phyloP scores from a whole-genome alignment of 2,888 invertebrate genomes.

The Taphrorychus bicolor region DNA sequence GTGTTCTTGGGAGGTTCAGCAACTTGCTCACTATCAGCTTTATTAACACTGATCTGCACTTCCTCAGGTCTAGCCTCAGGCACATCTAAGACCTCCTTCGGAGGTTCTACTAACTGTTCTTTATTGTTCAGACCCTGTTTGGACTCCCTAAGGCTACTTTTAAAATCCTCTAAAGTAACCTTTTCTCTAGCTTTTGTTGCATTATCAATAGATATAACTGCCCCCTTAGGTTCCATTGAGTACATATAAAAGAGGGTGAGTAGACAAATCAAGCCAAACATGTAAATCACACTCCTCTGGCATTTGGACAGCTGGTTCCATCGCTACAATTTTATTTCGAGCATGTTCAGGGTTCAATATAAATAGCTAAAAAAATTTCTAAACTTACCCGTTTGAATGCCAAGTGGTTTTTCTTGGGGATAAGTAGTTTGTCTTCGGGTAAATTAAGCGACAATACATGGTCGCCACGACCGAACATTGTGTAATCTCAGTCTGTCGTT shows the following conservation, averaged over 20 bases:
- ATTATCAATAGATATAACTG: slow-evolving; percentile 48
- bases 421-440: slow-evolving; percentile 20
- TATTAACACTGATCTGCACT: slow-evolving; percentile 45
- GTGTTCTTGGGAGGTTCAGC: slow-evolving; percentile 50
- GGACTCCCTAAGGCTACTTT: slow-evolving; percentile 51
- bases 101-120: not conserved
- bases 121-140: not conserved
- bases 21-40: slow-evolving; percentile 50
- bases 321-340: slow-evolving; percentile 65
- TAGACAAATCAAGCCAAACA: slow-evolving; percentile 65
- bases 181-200: slow-evolving; percentile 47
- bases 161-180: slow-evolving; percentile 51
- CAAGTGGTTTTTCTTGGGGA: slow-evolving; percentile 39
- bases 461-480: slow-evolving; percentile 41
- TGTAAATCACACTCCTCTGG: slow-evolving; percentile 79
- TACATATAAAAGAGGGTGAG: slow-evolving; percentile 69
- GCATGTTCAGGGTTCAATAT: not conserved
- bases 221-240: slow-evolving; percentile 58
- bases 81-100: slow-evolving; percentile 19
- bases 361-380: not conserved
- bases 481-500: not conserved
- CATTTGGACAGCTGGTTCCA: slow-evolving; percentile 88
- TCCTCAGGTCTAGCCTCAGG: slow-evolving; percentile 19
- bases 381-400: slow-evolving; percentile 50
- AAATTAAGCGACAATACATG: slow-evolving; percentile 47